Evolutionary conservation across 2,888 invertebrate genomes (phyloP), one percentile per base, ranked within the genome.

Genomic region (Sinotaia quadrata): DNA sequence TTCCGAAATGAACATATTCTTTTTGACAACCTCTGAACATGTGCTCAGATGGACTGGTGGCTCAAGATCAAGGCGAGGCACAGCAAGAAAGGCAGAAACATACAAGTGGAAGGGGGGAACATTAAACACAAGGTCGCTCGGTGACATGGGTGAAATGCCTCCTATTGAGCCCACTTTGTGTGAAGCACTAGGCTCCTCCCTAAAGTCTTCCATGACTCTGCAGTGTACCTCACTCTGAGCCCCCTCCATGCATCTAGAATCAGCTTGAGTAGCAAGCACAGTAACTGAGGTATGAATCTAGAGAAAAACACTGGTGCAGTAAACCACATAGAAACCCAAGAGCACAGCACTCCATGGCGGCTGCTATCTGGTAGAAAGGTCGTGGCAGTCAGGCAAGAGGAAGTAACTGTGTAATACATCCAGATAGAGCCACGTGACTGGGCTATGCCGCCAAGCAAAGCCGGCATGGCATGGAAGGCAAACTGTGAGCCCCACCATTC

Each of bases 391-490:
- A n/a, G 31, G 18, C 31, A 59, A 27, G 61, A 54, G 62, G 68
- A 68, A 68, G 68, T 68, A 61, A 68, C 62, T 62, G 68, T 49
- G 68, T 56, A 61, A 49, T 21, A 47, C 36, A 37, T 49, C 33
- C 36, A 41, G 56, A 36, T 24, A 54, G 37, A 18, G 27, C 31
- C 68, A 68, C 68, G 68, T 68, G 68, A 61, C 57, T 36, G 24
- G 47, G 8, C 29, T 41, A 36, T 34, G 51, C 62, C 62, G 62
- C 31, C 5, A 52, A 57, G 18, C 51, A 49, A 49, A 34, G 37
- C 37, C 29, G 44, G 24, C 65, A 56, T 34, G 54, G 65, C 63
- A 41, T 37, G 37, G 56, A 44, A 54, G 41, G 56, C 24, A 18
- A 21, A 18, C 54, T 41, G 41, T 27, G 24, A 29, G 41, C 41